These are phyloP conservation scores for Octopus bimaculoides DNA, from an alignment of 1,140 invertebrate genomes.

Conservation along the genomic window DNA sequence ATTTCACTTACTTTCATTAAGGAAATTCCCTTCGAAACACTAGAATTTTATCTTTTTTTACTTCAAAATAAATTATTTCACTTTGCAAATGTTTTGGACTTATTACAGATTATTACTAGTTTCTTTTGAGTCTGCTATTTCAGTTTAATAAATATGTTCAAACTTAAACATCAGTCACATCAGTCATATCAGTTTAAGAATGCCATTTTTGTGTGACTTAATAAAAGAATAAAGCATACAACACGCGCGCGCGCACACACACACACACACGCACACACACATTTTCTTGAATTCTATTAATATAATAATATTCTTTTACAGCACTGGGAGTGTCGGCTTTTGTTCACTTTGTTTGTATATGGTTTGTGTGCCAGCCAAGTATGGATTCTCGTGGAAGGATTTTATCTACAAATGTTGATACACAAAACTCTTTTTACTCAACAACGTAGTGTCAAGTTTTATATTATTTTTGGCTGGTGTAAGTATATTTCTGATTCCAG, in stretches of 20 bases:
- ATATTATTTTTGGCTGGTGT: conserved; percentile 76
- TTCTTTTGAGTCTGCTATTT: too few relatives aligned
- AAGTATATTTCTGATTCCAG: conserved; percentile 42
- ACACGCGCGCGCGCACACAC: neutral
- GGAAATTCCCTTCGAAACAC: too few relatives aligned
- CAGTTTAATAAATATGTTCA: too few relatives aligned
- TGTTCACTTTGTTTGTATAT: conserved; percentile 72
- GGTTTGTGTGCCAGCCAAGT: conserved; percentile 74
- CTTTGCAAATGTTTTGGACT: too few relatives aligned
- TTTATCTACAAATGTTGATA: conserved; percentile 76
- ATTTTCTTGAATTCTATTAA: neutral
- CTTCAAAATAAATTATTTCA: too few relatives aligned
- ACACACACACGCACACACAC: neutral
- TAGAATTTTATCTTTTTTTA: too few relatives aligned
- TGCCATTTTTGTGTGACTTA: too few relatives aligned
- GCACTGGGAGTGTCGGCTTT: conserved; percentile 70
- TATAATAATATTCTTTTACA: conserved; percentile 43
- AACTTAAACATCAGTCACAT: too few relatives aligned
- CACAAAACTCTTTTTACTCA: conserved; percentile 74
- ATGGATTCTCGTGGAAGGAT: conserved; percentile 78
- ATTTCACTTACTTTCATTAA: too few relatives aligned
- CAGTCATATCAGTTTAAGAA: too few relatives aligned
- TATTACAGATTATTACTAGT: too few relatives aligned
- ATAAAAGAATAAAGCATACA: too few relatives aligned
- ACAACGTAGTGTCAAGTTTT: conserved; percentile 66